Evolutionary conservation across 2,888 invertebrate species (phyloP).

Genomic region (Trichogramma dendrolimi): DNA sequence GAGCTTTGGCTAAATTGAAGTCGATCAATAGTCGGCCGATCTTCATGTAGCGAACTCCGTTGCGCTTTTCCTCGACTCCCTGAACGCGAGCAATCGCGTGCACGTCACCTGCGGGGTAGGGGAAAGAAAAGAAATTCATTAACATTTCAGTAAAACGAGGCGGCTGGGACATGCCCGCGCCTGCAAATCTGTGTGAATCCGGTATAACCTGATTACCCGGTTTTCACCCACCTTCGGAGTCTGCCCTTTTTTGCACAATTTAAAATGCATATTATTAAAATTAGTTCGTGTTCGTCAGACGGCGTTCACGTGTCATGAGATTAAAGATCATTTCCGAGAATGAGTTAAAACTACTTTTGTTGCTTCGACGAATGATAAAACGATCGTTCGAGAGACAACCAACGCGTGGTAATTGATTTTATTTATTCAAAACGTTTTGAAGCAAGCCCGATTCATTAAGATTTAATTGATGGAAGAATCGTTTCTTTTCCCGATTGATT

Average conservation of each 20-base stretch:
- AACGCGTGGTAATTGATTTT: background rate
- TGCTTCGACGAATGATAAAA: too few relatives aligned
- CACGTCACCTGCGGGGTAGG: conserved; percentile 61
- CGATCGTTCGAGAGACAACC: too few relatives aligned
- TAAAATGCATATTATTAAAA: background rate
- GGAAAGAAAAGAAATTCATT: background rate
- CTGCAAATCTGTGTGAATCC: too few relatives aligned
- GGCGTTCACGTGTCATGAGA: too few relatives aligned
- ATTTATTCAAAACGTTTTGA: background rate
- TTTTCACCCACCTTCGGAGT: too few relatives aligned
- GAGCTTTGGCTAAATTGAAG: conserved; percentile 66
- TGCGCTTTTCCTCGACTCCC: conserved; percentile 62
- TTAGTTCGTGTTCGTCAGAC: background rate
- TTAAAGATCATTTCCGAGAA: too few relatives aligned
- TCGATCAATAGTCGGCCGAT: conserved; percentile 67
- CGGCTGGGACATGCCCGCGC: too few relatives aligned
- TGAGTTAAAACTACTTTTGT: too few relatives aligned
- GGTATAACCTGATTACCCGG: too few relatives aligned
- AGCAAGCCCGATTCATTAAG: background rate
- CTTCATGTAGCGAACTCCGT: conserved; percentile 64
- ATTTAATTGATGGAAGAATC: background rate
- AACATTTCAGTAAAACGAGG: too few relatives aligned
- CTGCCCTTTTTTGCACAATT: background rate
- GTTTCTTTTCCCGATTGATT: background rate
- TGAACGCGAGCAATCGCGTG: conserved; percentile 68